These are phyloP conservation scores for Eupithecia tripunctaria DNA, from an alignment of 2,888 invertebrate species.

Conservation along the genomic window DNA sequence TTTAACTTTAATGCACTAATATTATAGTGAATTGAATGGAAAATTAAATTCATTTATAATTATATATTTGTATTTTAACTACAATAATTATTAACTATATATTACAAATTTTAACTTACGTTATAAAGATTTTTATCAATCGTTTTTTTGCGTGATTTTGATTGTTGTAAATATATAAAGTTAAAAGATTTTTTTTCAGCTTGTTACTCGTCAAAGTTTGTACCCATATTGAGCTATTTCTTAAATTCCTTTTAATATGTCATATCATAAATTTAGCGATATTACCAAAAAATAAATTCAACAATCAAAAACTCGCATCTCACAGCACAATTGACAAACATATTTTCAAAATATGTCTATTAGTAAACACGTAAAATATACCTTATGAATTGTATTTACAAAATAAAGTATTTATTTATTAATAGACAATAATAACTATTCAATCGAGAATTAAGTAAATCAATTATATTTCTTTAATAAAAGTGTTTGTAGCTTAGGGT, in stretches of 20 bases:
- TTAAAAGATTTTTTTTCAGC: not conserved
- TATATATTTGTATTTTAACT: constrained; percentile 85
- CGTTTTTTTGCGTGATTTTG: constrained; percentile 67
- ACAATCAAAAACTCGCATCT: constrained; percentile 67
- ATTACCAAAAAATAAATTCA: constrained; percentile 50
- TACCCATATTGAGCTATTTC: not conserved
- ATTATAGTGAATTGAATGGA: constrained; percentile 81
- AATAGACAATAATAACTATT: constrained; percentile 57
- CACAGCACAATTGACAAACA: constrained; percentile 85
- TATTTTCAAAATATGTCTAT: constrained; percentile 83
- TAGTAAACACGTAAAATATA: constrained; percentile 81
- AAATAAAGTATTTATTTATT: constrained; percentile 77
- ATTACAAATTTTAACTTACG: constrained; percentile 83
- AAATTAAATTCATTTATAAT: constrained; percentile 84
- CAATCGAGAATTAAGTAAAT: constrained; percentile 63
- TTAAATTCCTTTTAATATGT: not conserved
- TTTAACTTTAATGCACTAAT: constrained; percentile 70
- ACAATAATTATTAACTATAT: constrained; percentile 83
- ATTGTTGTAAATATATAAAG: constrained; percentile 54
- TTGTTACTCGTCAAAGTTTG: not conserved
- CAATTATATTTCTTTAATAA: constrained; percentile 50
- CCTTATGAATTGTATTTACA: constrained; percentile 83
- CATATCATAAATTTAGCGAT: not conserved
- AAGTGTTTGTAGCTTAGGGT: constrained; percentile 42
- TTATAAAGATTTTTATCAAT: constrained; percentile 76